Evolutionary conservation across 2,888 invertebrate genomes (phyloP).

Genomic region (Plagiodera versicolora): DNA sequence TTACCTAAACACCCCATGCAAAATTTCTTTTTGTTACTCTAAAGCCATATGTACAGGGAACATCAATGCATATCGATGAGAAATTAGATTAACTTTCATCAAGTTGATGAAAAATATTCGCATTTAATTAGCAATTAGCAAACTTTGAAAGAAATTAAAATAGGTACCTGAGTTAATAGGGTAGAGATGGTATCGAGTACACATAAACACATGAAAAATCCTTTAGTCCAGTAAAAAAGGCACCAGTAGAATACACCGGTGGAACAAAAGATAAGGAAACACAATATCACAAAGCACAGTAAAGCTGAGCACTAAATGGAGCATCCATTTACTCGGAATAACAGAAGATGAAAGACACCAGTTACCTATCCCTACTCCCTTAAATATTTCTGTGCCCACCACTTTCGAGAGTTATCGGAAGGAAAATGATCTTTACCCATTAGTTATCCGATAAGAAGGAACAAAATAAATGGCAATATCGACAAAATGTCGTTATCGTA

Average conservation of each 20-base stretch:
- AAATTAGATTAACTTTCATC: too few relatives aligned
- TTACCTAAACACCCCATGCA: too few relatives aligned
- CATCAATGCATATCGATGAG: too few relatives aligned
- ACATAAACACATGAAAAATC: constrained; percentile 36
- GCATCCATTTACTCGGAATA: neutral
- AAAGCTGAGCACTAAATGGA: neutral
- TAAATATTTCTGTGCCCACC: neutral
- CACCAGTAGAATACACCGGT: constrained; percentile 31
- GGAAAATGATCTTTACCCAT: neutral
- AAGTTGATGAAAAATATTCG: too few relatives aligned
- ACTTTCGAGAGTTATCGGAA: neutral
- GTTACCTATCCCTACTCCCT: neutral
- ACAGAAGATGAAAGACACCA: neutral
- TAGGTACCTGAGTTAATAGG: constrained; percentile 29
- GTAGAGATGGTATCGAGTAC: constrained; percentile 17
- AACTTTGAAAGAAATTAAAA: neutral
- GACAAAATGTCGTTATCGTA: neutral
- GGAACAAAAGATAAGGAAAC: constrained; percentile 6
- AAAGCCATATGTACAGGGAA: too few relatives aligned
- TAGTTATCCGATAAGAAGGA: neutral
- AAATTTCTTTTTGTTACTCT: too few relatives aligned
- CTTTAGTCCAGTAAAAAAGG: constrained; percentile 22
- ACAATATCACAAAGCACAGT: too few relatives aligned
- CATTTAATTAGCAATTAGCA: too few relatives aligned
- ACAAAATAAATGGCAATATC: neutral